Base-by-base conservation (phyloP, 1,140 invertebrate species). In the Ceratina australensis region DNA sequence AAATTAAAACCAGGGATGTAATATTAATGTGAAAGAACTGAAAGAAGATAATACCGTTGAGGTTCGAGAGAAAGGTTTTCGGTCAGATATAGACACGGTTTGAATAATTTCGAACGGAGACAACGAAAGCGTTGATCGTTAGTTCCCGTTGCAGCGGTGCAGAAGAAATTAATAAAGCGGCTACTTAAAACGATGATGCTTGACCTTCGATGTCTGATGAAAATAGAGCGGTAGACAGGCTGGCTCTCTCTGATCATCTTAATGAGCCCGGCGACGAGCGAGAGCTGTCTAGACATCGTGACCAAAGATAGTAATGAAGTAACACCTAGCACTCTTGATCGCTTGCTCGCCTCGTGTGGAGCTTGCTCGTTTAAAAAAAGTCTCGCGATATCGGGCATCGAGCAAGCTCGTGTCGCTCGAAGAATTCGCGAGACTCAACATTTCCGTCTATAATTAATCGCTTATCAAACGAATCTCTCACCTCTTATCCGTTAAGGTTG, bases 151-250 rank as follows among this genome's bases (percentile, higher is more conserved):
- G 73, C 13, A 20, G 15, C 59, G 57, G 63, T 49, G 64, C 26
- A 24, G 54, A 33, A 22, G 15, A 71, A 75, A 82, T 79, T 79
- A 79, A 83, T 73, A 83, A 79, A 56, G 18, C 18, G 60, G 47
- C 56, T 26, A 78, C 75, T 82, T 83, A 22, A 33, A 66, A 20
- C 47, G 76, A 83, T 3, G 59, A 42, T n/a, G 52, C 54, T 72
- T 78, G 74, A 73, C 59, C 69, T 68, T 76, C 26, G 65, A 78
- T 72, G 56, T 72, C 24, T 60, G 52, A 49, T 56, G 64, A 50
- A 61, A 78, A 80, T 80, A 82, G 57, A 56, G 49, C 24, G 28
- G 60, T 49, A 49, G 59, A 72, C 24, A 13, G 22, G 20, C 47
- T 64, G 2, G n/a, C n/a, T n/a, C n/a, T 56, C 49, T 57, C 61